phyloP scores from a whole-genome alignment of 2,888 invertebrate species.

The Gortyna flavago region DNA sequence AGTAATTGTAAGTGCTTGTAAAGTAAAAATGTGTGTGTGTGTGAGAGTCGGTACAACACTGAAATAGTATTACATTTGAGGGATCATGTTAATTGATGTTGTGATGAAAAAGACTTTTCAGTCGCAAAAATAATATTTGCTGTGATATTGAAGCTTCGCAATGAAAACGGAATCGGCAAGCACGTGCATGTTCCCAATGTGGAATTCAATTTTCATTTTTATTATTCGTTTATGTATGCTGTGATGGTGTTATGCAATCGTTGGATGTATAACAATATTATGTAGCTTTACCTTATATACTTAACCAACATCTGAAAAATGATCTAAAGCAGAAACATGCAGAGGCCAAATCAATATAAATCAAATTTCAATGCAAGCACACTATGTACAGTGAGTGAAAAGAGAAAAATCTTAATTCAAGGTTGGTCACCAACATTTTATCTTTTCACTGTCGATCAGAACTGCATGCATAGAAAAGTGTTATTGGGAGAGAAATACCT shows the following conservation, averaged over 20 bases:
- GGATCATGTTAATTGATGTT: constrained; percentile 65
- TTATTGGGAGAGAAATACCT: constrained; percentile 90
- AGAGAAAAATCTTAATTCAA: constrained; percentile 65
- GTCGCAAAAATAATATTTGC: constrained; percentile 71
- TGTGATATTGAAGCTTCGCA: constrained; percentile 74
- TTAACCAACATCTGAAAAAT: constrained; percentile 60
- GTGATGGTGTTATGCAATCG: constrained; percentile 63
- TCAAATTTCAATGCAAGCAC: constrained; percentile 78
- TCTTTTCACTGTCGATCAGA: constrained; percentile 75
- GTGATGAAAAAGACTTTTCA: constrained; percentile 67
- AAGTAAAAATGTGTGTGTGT: constrained; percentile 69
- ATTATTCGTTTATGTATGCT: constrained; percentile 65
- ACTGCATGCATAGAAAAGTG: constrained; percentile 87
- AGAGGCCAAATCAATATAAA: constrained; percentile 70
- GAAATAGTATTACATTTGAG: constrained; percentile 63
- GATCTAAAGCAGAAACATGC: constrained; percentile 78
- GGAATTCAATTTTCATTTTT: constrained; percentile 66
- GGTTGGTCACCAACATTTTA: constrained; percentile 54
- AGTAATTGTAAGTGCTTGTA: constrained; percentile 70
- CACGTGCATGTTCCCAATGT: constrained; percentile 77
- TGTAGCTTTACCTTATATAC: constrained; percentile 62
- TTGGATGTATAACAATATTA: constrained; percentile 51
- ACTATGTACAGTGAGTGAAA: constrained; percentile 77
- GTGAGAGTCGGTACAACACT: constrained; percentile 68
- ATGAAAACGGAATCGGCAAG: constrained; percentile 76